phyloP scores from a whole-genome alignment of 2,888 invertebrate species.

The Dryobota labecula region DNA sequence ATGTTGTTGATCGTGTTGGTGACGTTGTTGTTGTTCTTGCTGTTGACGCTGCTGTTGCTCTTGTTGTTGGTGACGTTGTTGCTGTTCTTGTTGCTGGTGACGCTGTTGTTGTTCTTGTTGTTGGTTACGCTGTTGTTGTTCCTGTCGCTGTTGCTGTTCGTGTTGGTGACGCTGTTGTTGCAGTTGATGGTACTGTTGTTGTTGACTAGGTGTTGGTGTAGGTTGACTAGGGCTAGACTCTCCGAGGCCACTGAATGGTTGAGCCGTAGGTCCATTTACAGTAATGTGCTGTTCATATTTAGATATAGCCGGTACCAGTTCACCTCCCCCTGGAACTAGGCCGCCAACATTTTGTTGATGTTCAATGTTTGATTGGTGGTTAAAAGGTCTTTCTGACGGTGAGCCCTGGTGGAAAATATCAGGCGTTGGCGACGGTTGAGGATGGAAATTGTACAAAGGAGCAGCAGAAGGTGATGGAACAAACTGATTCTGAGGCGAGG shows the following conservation, averaged over 20 bases:
- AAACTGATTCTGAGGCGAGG: conserved; percentile 82
- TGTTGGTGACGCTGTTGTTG: conserved; percentile 66
- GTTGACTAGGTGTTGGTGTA: conserved; percentile 65
- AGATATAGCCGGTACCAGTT: conserved; percentile 94
- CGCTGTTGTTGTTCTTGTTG: conserved; percentile 55
- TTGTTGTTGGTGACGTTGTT: conserved; percentile 59
- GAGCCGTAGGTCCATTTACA: conserved; percentile 82
- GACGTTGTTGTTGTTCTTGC: conserved; percentile 64
- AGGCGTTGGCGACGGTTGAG: conserved; percentile 81
- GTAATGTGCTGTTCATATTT: conserved; percentile 95
- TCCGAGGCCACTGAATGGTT: conserved; percentile 77
- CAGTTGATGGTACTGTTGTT: conserved; percentile 56
- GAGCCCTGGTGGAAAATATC: conserved; percentile 78
- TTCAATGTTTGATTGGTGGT: conserved; percentile 76
- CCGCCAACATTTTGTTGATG: conserved; percentile 87
- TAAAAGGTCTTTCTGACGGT: conserved; percentile 79
- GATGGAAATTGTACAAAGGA: conserved; percentile 83
- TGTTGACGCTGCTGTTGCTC: conserved; percentile 62
- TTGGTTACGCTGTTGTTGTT: conserved; percentile 63
- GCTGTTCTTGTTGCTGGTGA: conserved; percentile 59
- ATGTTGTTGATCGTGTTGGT: conserved; percentile 63
- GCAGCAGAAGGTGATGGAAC: conserved; percentile 85
- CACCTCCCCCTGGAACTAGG: conserved; percentile 92
- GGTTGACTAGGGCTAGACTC: conserved; percentile 70
- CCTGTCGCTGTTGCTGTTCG: conserved; percentile 59